Percentiles rank a stretch among this genome's conserved stretches.
phyloP scores from a whole-genome alignment of 1,140 invertebrate species.

The Drosophila tropicalis region DNA sequence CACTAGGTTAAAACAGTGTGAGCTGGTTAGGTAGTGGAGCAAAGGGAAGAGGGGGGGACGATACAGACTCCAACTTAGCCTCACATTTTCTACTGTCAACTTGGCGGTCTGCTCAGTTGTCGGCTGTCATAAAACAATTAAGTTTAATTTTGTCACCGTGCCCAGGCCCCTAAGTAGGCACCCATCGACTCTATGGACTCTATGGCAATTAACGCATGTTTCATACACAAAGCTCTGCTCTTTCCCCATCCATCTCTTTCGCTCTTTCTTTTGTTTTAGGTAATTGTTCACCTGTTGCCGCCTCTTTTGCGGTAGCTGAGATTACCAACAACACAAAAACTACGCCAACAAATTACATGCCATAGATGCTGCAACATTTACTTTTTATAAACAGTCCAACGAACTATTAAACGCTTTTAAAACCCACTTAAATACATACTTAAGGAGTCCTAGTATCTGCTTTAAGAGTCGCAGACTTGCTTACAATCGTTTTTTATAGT shows the following conservation, averaged over 20 bases:
- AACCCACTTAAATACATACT: no score
- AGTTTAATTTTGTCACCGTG: conserved; percentile 81
- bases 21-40: background rate
- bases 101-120: conserved; percentile 48
- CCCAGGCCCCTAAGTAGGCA: conserved; percentile 30
- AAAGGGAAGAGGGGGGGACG: no score
- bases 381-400: conserved; percentile 20
- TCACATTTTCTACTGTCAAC: conserved; percentile 31
- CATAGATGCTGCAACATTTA: conserved; percentile 44
- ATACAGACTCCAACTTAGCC: conserved; percentile 3
- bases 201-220: conserved; percentile 70
- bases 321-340: conserved; percentile 23
- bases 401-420: background rate
- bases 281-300: conserved; percentile 80
- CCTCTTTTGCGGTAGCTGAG: conserved; percentile 45
- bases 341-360: conserved; percentile 29
- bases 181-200: conserved; percentile 31
- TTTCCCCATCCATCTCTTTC: background rate
- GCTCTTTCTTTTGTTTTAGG: conserved; percentile 41
- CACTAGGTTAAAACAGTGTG: conserved; percentile 21
- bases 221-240: conserved; percentile 28
- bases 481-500: no score
- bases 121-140: conserved; percentile 78
- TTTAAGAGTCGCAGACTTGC: no score
- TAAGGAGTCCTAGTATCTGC: no score